A percentile compares a stretch with the other conserved stretches of the same genome.
These are phyloP conservation scores for Spatula clypeata DNA, from an alignment of 2,797 vertebrate species.

Conservation along the genomic window DNA sequence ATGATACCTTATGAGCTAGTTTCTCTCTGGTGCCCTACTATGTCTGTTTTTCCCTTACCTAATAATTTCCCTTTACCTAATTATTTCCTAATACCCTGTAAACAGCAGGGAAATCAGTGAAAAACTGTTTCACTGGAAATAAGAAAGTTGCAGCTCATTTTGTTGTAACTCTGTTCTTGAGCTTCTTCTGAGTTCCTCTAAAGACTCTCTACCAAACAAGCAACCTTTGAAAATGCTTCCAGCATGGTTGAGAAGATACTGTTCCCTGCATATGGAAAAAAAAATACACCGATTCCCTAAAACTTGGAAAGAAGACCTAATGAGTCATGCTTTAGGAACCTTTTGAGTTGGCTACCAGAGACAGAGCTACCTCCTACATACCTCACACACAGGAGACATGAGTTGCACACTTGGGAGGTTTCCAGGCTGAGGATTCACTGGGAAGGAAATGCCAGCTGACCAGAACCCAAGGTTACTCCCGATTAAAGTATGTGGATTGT, in stretches of 20 bases:
- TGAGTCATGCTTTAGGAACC: background rate
- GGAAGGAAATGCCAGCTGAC: background rate
- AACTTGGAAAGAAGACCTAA: background rate
- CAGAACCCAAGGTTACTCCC: fast-evolving
- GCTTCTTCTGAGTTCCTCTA: background rate
- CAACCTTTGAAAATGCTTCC: background rate
- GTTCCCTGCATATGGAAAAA: background rate
- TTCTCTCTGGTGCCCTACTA: background rate
- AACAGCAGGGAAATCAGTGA: background rate
- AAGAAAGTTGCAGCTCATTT: background rate
- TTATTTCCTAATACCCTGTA: background rate
- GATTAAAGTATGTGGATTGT: fast-evolving
- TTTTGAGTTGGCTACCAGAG: background rate
- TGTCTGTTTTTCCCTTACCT: background rate
- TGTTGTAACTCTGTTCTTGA: background rate
- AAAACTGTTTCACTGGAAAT: background rate
- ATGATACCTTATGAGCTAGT: background rate
- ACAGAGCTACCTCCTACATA: background rate
- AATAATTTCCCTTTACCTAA: background rate
- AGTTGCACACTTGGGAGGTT: background rate
- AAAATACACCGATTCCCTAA: background rate
- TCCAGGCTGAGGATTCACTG: background rate
- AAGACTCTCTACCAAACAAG: background rate
- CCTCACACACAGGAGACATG: background rate
- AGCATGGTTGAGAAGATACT: background rate